Conservation (phyloP, 2,113 vertebrate genomes). For the Phrynosoma platyrhinos region DNA sequence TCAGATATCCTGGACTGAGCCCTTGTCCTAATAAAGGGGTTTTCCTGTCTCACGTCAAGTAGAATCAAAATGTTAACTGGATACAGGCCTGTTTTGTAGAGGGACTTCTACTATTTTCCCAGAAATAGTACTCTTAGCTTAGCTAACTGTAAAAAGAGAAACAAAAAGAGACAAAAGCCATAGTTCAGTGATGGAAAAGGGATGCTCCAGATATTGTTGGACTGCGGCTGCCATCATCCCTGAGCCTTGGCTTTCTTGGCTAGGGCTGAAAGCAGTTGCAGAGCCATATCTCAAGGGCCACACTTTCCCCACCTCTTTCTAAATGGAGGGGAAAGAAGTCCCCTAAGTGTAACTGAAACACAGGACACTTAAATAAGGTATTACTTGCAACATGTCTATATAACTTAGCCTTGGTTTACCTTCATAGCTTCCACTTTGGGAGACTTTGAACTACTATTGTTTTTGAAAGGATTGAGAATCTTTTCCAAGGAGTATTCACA, state of each 20-base stretch:
- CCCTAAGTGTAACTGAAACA: neutral
- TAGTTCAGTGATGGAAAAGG: neutral
- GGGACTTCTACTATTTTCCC: constrained; percentile 12
- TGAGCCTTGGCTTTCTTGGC: neutral
- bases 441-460: neutral
- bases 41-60: constrained; percentile 16
- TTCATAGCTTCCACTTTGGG: neutral
- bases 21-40: constrained; percentile 24
- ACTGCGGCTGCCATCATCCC: too few species aligned
- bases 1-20: constrained; percentile 32
- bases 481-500: neutral
- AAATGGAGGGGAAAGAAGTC: neutral
- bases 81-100: constrained; percentile 20
- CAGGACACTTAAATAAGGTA: neutral
- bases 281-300: neutral
- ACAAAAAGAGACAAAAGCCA: neutral
- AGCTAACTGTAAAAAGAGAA: neutral
- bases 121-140: constrained; percentile 7
- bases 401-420: neutral
- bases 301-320: neutral
- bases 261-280: neutral
- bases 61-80: constrained; percentile 38
- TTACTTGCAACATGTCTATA: neutral
- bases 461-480: neutral
- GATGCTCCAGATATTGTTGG: too few species aligned